Percentiles rank a stretch among this genome's conserved stretches.
Evolutionary conservation across 1,140 invertebrate species (phyloP).

Genomic region (Macrocentrus cingulum): DNA sequence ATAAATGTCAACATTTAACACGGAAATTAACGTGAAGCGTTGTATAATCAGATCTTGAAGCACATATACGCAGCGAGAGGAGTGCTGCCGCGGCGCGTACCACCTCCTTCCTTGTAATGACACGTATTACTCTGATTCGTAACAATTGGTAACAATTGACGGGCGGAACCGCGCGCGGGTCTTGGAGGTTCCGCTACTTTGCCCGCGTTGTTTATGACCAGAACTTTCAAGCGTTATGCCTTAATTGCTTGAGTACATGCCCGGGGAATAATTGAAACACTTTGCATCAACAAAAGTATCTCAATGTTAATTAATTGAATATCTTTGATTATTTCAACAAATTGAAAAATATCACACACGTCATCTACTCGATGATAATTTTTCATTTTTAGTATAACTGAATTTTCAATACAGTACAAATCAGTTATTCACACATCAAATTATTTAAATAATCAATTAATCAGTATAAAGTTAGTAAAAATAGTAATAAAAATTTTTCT

Average conservation of each 20-base stretch:
- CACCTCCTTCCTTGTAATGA: conserved; percentile 50
- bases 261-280: conserved; percentile 49
- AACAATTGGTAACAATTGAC: conserved; percentile 60
- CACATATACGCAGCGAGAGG: conserved; percentile 12
- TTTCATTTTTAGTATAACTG: too few species aligned
- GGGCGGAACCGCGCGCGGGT: conserved; percentile 46
- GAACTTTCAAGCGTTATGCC: conserved; percentile 51
- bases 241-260: conserved; percentile 43
- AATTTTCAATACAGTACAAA: too few species aligned
- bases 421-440: too few species aligned
- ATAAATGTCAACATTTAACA: conserved; percentile 30
- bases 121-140: conserved; percentile 58
- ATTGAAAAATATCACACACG: too few species aligned
- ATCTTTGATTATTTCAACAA: too few species aligned
- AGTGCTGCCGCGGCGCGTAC: conserved; percentile 38
- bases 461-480: too few species aligned
- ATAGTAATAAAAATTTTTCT: too few species aligned
- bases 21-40: conserved; percentile 25
- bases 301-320: too few species aligned
- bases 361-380: too few species aligned
- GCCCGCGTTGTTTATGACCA: conserved; percentile 54
- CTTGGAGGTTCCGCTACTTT: conserved; percentile 54
- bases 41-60: conserved; percentile 8
- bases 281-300: too few species aligned
- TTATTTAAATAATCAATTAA: too few species aligned